Evolutionary conservation across 2,888 invertebrate species (phyloP), one percentile per base, ranked within the genome.

Genomic region (Melanostoma scalare): DNA sequence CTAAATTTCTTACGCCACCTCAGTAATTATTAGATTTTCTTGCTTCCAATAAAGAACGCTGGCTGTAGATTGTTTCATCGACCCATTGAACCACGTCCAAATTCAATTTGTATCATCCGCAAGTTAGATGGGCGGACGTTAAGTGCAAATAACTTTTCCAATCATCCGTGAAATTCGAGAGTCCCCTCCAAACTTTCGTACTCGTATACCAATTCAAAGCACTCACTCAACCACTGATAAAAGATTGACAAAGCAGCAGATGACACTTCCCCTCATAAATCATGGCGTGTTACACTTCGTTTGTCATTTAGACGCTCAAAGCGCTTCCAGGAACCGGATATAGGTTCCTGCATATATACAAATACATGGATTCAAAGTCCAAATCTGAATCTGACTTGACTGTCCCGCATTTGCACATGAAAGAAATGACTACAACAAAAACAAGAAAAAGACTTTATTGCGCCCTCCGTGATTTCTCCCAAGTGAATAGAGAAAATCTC

Each of bases 281-380:
- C 79, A 84, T 69, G 58, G 48, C 74, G 82, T 63, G 63, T 74
- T 79, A 65, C 63, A 69, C 78, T 74, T 74, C 82, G 78, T 84
- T 84, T 79, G 79, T 82, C 78, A 78, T 56, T 73, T 68, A 44
- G 52, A 68, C 78, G 44, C 68, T 44, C 42, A 50, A 50, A 63
- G 38, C 60, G 61, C 48, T 65, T 53, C 72, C n/a, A 3, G 50
- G 31, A n/a, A 63, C 8, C 63, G 63, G 38, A 63, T 63, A 10
- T 58, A 42, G n/a, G 6, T 2, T 35, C 6, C 3, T 50, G 58
- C 4, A 58, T 30, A 20, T 10, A 40, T n/a, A 42, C 48, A 44
- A 10, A 55, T 53, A 67, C 69, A 67, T 20, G 20, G 31, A 61
- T 52, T 36, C 58, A 35, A 40, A 36, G 53, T 71, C 53, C 10